These are phyloP conservation scores for Prochilodus magdalenae DNA, from an alignment of 2,113 vertebrate species.

Conservation along the genomic window DNA sequence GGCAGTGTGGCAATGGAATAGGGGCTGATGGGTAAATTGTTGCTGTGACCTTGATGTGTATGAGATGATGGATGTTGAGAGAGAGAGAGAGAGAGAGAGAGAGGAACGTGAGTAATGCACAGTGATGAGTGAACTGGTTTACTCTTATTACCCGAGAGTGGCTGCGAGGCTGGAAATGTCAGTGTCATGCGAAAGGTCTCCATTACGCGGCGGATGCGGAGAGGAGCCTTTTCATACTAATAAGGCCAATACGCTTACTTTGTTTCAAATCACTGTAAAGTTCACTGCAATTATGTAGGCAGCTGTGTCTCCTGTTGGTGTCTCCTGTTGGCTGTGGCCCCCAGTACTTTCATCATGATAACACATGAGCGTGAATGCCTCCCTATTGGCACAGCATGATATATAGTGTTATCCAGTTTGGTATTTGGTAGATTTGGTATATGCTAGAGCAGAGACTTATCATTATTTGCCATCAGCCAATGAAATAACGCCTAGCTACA, in stretches of 20 bases:
- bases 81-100: neutral
- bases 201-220: neutral
- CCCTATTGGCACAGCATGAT: no score
- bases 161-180: neutral
- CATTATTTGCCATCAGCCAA: no score
- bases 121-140: neutral
- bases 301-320: conserved; percentile 4
- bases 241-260: neutral
- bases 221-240: neutral
- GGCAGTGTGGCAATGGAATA: conserved; percentile 16
- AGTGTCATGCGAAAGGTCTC: conserved; percentile 10
- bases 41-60: conserved; percentile 48
- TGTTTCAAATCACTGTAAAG: neutral
- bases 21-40: conserved; percentile 49
- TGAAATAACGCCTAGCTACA: no score
- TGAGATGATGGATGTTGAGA: conserved; percentile 1
- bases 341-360: neutral
- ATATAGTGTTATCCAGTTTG: no score
- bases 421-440: no score
- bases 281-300: neutral
- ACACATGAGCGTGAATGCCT: neutral
- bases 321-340: neutral
- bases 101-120: neutral
- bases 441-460: no score
- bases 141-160: neutral